A percentile compares a stretch with the other conserved stretches of the same genome.
phyloP scores from a whole-genome alignment of 1,140 invertebrate species.

The Drosophila sturtevanti region DNA sequence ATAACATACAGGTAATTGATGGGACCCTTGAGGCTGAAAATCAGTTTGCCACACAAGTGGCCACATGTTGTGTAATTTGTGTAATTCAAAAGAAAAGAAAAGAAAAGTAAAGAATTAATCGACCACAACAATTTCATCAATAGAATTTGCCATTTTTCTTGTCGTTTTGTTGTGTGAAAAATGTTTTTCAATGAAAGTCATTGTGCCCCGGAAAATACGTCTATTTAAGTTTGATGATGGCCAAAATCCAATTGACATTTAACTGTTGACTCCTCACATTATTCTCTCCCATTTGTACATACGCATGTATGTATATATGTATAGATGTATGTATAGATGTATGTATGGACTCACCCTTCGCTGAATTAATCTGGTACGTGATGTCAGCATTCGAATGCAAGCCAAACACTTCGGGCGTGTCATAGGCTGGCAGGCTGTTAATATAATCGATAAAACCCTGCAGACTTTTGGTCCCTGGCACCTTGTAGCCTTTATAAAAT shows the following conservation, averaged over 20 bases:
- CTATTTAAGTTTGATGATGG: background rate
- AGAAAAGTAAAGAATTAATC: no score
- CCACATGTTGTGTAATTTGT: background rate
- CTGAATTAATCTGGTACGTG: conserved; percentile 97
- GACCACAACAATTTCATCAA: no score
- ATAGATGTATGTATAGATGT: no score
- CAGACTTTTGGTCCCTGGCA: conserved; percentile 90
- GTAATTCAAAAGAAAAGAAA: background rate
- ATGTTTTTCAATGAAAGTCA: no score
- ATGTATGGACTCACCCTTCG: conserved; percentile 86
- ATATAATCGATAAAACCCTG: conserved; percentile 94
- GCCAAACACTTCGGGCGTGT: conserved; percentile 98
- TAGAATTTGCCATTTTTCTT: no score
- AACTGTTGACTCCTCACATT: background rate
- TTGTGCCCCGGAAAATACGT: no score
- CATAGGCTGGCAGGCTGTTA: conserved; percentile 91
- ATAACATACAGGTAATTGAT: conserved; percentile 15
- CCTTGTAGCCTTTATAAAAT: conserved; percentile 95
- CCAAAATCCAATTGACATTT: background rate
- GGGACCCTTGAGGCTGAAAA: conserved; percentile 1
- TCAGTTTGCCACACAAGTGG: background rate
- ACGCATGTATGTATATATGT: background rate
- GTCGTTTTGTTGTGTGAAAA: no score
- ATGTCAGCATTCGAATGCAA: conserved; percentile 98
- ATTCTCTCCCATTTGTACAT: background rate